Evolutionary conservation across 2,888 invertebrate genomes (phyloP).

Genomic region (Schizotus pectinicornis): DNA sequence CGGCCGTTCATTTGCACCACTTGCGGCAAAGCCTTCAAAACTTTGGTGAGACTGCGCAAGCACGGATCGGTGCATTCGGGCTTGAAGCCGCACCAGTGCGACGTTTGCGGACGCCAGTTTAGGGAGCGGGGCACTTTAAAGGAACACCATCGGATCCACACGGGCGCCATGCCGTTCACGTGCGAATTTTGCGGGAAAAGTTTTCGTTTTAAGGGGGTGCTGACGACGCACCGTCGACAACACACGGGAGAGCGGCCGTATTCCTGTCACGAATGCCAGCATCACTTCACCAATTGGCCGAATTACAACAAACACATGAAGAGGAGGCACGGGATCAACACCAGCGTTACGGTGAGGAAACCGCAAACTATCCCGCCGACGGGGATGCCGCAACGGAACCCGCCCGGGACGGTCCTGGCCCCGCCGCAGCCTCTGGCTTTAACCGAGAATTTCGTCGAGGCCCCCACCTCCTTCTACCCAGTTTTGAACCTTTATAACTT

Average conservation of each 20-base stretch:
- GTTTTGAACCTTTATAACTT: constrained; percentile 54
- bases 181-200: constrained; percentile 78
- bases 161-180: constrained; percentile 78
- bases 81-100: constrained; percentile 67
- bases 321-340: constrained; percentile 68
- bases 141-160: constrained; percentile 78
- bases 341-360: constrained; percentile 57
- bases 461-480: constrained; percentile 49
- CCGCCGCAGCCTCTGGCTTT: constrained; percentile 50
- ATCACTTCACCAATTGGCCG: constrained; percentile 81
- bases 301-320: constrained; percentile 86
- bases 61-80: constrained; percentile 66
- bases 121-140: constrained; percentile 74
- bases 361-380: constrained; percentile 58
- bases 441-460: constrained; percentile 42
- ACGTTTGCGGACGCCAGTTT: constrained; percentile 67
- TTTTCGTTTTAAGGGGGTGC: constrained; percentile 77
- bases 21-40: constrained; percentile 65
- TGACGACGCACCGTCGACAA: constrained; percentile 75
- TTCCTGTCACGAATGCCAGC: constrained; percentile 73
- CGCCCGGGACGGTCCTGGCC: constrained; percentile 56
- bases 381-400: constrained; percentile 57
- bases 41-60: constrained; percentile 62
- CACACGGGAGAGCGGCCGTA: constrained; percentile 76
- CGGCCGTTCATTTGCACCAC: constrained; percentile 60